Conservation (phyloP, 2,888 invertebrate species). For the Oxycera nigricornis region DNA sequence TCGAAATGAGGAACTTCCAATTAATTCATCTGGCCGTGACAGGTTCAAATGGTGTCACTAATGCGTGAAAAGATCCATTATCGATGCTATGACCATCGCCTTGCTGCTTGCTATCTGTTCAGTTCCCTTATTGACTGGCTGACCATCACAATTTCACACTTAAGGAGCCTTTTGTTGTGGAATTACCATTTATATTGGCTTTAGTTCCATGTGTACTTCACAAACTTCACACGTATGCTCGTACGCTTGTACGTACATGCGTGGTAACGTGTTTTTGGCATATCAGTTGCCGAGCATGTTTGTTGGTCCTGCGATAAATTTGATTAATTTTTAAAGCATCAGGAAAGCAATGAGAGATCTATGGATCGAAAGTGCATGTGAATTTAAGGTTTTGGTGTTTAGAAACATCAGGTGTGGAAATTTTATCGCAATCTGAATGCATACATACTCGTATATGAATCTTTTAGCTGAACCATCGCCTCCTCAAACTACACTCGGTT, state of each 20-base stretch:
- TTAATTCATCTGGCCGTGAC: constrained; percentile 46
- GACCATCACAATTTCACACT: constrained; percentile 47
- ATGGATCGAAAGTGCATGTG: neutral
- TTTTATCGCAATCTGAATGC: too few species aligned
- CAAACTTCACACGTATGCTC: neutral
- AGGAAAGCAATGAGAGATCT: neutral
- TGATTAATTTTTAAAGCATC: constrained; percentile 19
- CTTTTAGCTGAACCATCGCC: too few species aligned
- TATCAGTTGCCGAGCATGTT: neutral
- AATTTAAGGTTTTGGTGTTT: neutral
- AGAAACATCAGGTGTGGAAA: too few species aligned
- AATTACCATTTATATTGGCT: constrained; percentile 47
- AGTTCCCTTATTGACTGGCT: constrained; percentile 38
- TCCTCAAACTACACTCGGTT: too few species aligned
- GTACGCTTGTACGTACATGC: neutral
- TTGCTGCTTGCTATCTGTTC: neutral
- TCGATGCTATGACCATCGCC: constrained; percentile 35
- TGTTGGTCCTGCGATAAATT: neutral
- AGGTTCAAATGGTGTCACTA: constrained; percentile 47
- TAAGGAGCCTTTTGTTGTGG: constrained; percentile 43
- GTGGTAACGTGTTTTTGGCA: constrained; percentile 27
- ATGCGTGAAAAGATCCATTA: constrained; percentile 47
- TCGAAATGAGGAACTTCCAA: constrained; percentile 34
- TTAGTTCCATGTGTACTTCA: neutral
- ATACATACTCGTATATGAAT: too few species aligned